phyloP scores from a whole-genome alignment of 2,797 vertebrate genomes.

The Phalanger gymnotis region DNA sequence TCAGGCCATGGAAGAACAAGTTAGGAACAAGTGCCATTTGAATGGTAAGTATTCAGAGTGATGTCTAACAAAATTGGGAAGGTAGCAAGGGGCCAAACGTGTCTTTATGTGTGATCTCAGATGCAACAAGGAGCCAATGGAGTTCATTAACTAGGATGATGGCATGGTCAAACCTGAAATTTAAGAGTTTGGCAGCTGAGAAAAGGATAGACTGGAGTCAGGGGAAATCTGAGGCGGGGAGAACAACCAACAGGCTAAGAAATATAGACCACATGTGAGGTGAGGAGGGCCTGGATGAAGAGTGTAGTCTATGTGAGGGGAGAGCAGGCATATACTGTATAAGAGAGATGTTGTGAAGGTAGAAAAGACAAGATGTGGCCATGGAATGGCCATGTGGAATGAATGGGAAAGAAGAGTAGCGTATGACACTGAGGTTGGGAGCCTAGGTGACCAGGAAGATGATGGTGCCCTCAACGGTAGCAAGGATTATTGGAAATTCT shows the following conservation, averaged over 20 bases:
- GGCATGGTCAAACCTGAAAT: neutral
- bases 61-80: neutral
- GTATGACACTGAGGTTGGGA: neutral
- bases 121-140: neutral
- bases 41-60: too few relatives aligned
- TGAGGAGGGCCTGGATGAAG: neutral
- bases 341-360: neutral
- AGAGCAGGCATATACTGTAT: neutral
- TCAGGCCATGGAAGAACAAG: too few relatives aligned
- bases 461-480: neutral
- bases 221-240: neutral
- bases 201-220: neutral
- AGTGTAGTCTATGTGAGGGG: neutral
- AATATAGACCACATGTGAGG: neutral
- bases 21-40: too few relatives aligned
- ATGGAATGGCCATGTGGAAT: neutral
- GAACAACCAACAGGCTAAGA: neutral
- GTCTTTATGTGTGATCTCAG: neutral
- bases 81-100: neutral
- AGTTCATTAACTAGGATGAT: neutral
- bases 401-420: neutral
- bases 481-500: neutral
- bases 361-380: neutral
- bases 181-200: too few relatives aligned
- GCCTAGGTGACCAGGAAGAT: neutral